Base-by-base conservation (phyloP, 2,113 vertebrate genomes). In the Acanthochromis polyacanthus region DNA sequence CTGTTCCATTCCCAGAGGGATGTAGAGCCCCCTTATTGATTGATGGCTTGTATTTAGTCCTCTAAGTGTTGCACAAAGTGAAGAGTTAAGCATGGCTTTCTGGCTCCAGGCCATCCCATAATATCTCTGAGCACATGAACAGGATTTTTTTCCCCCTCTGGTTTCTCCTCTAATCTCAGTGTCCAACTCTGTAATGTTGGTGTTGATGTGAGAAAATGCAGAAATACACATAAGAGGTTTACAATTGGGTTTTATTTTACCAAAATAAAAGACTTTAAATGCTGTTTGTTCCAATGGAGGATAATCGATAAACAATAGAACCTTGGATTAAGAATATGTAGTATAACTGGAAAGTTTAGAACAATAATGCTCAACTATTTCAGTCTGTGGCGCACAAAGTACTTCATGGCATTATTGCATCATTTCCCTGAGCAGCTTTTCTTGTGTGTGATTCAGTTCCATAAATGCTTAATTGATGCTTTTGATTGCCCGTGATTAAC, bases 241-340 rank as follows among this genome's bases (percentile, higher is more conserved):
- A 36, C 11, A 72, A 25, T 32, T 2, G 0, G 1, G 9, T 73
- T 90, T 89, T 88, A 87, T 88, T 87, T 58, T 19, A 61, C 30
- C 17, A 23, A 36, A 19, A 71, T 25, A n/a, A 58, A 64, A 62
- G 17, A 1, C 12, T 11, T 50, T 17, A 30, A 36, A 36, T 40
- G 7, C 6, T 40, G 16, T 30, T 7, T 36, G 8, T 25, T 75
- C 25, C 17, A 55, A 23, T 46, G 30, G 40, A 58, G 38, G 58
- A 20, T 43, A 19, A 82, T 46, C 46, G 46, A 75, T 71, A 6
- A 69, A 65, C 23, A n/a, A 25, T 56, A 32, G 28, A 81, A 15
- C 71, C 32, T 64, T 46, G 46, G 19, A 52, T n/a, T 5, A 59
- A 67, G 30, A 53, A 57, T 57, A 11, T 45, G 16, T 3, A 58